Conservation (phyloP, 1,140 invertebrate species). For the Triops longicaudatus region DNA sequence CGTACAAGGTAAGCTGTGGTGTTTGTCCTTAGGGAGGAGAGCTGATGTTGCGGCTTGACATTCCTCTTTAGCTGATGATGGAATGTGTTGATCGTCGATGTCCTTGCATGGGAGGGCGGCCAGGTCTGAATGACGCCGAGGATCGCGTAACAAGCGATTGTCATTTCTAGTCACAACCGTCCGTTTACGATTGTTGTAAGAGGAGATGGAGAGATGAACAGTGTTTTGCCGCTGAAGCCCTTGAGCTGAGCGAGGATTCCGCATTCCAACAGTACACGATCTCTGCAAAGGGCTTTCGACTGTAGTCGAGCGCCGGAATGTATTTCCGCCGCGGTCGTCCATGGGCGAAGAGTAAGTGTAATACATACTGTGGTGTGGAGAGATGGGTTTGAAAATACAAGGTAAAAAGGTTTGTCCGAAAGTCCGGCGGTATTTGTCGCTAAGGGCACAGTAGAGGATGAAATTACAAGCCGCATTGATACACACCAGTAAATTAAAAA, state of each 20-base stretch:
- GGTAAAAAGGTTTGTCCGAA: conserved; percentile 51
- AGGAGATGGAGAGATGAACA: conserved; percentile 16
- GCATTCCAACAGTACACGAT: background rate
- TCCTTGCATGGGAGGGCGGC: background rate
- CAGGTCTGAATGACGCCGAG: background rate
- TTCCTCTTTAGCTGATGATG: background rate
- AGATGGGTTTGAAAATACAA: conserved; percentile 20
- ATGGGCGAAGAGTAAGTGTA: background rate
- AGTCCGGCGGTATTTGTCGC: conserved; percentile 63
- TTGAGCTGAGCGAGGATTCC: background rate
- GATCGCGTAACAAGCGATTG: background rate
- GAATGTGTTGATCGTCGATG: background rate
- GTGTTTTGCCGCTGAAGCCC: background rate
- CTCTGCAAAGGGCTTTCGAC: background rate
- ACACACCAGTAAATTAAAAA: conserved; percentile 60
- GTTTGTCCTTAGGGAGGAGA: background rate
- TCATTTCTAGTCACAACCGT: background rate
- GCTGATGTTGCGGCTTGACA: background rate
- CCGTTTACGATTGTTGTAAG: background rate
- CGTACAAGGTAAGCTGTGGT: background rate
- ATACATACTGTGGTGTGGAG: background rate
- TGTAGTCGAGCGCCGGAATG: background rate
- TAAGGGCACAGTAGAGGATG: conserved; percentile 65
- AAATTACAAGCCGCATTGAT: conserved; percentile 66
- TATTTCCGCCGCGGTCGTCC: no score